Percentiles rank a stretch among this genome's conserved stretches.
Conservation (phyloP, 2,888 invertebrate genomes). For the Pterostichus madidus region DNA sequence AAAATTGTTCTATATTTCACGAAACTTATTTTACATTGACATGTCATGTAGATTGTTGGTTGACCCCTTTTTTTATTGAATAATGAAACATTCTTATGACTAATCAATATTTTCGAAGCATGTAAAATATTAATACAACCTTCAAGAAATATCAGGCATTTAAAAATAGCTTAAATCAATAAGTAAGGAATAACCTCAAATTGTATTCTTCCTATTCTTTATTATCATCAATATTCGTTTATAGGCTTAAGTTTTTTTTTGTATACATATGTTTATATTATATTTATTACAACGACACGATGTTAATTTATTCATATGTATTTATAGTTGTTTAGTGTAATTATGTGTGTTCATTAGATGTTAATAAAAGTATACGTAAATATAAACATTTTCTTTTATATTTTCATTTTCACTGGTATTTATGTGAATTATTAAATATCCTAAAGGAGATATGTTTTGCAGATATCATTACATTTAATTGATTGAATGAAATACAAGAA, state of each 20-base stretch:
- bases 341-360: neutral
- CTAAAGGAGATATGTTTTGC: no score
- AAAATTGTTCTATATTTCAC: neutral
- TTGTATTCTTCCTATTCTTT: neutral
- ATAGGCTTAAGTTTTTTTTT: neutral
- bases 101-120: slow-evolving; percentile 19
- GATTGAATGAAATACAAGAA: no score
- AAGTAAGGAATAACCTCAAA: neutral
- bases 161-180: slow-evolving; percentile 36
- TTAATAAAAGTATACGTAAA: neutral
- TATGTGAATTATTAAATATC: no score
- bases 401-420: neutral
- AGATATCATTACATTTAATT: no score
- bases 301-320: slow-evolving; percentile 11
- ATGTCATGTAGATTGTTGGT: neutral
- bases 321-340: neutral
- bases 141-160: slow-evolving; percentile 1
- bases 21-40: neutral
- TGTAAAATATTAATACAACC: slow-evolving; percentile 13
- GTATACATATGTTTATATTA: slow-evolving; percentile 3
- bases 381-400: neutral
- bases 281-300: slow-evolving; percentile 1
- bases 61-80: neutral
- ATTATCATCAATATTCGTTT: no score
- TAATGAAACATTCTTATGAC: neutral